A percentile compares a stretch with the other conserved stretches of the same genome.
phyloP scores from a whole-genome alignment of 2,888 invertebrate species.

The Eilema depressum region DNA sequence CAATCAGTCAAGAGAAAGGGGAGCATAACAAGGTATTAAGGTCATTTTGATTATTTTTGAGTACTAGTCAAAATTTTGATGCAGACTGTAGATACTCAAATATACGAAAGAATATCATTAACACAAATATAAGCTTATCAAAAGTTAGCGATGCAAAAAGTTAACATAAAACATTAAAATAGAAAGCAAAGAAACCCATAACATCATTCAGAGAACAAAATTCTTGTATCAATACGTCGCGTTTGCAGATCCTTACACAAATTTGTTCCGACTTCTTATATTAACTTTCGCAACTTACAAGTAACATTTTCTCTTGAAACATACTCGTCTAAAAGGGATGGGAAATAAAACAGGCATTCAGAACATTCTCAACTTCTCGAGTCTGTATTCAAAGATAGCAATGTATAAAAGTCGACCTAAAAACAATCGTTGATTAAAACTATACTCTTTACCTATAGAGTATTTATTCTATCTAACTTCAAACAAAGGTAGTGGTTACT shows the following conservation, averaged over 20 bases:
- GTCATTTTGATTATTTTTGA: no score
- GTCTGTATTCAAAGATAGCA: conserved; percentile 27
- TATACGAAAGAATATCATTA: no score
- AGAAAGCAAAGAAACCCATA: conserved; percentile 13
- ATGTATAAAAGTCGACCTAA: not conserved
- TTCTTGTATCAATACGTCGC: conserved; percentile 21
- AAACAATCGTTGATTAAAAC: not conserved
- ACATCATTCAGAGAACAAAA: conserved; percentile 22
- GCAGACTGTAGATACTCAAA: no score
- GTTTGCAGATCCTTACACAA: conserved; percentile 36
- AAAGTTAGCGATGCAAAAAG: not conserved
- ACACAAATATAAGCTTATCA: not conserved
- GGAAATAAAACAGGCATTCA: conserved; percentile 28
- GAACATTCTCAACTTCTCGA: conserved; percentile 21
- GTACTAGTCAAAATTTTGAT: no score
- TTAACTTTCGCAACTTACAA: conserved; percentile 28
- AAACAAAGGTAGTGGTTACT: not conserved
- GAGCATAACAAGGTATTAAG: no score
- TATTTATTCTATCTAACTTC: not conserved
- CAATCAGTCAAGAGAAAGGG: no score
- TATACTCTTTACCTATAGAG: no score
- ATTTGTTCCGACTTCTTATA: conserved; percentile 25
- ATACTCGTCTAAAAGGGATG: not conserved
- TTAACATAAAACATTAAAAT: not conserved
- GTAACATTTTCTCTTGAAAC: conserved; percentile 22